Conservation (phyloP, 2,888 invertebrate species). For the Celastrina argiolus region DNA sequence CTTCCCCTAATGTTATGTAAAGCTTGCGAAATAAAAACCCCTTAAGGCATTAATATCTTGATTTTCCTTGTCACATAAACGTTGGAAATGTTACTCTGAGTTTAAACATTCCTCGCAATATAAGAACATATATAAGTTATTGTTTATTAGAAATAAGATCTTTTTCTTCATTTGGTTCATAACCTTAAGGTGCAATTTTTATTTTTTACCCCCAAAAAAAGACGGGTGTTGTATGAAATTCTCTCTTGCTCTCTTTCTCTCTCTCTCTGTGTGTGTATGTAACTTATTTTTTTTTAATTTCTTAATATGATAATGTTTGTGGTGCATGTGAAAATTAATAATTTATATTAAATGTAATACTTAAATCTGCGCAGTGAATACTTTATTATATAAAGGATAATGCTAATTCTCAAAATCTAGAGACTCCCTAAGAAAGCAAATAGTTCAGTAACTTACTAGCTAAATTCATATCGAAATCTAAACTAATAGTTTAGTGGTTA, state of each 20-base stretch:
- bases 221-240: no score
- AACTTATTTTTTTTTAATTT: no score
- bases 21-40: slow-evolving; percentile 20
- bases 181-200: no score
- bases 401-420: no score
- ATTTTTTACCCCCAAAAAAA: no score
- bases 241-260: no score
- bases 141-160: background rate
- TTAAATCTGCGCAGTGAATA: no score
- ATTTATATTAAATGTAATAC: no score
- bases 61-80: slow-evolving; percentile 19
- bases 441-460: background rate
- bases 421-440: background rate
- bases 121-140: background rate
- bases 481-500: background rate
- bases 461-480: slow-evolving; percentile 1
- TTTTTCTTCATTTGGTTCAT: background rate
- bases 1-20: slow-evolving; percentile 12
- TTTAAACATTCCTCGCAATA: background rate
- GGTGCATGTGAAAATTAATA: no score
- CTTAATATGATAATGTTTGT: no score
- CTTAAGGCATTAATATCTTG: slow-evolving; percentile 21
- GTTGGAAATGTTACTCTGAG: background rate
- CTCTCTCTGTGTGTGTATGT: no score
- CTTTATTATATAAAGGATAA: no score